Conservation (phyloP, 2,888 invertebrate species). For the Arrhopalites spinosus region DNA sequence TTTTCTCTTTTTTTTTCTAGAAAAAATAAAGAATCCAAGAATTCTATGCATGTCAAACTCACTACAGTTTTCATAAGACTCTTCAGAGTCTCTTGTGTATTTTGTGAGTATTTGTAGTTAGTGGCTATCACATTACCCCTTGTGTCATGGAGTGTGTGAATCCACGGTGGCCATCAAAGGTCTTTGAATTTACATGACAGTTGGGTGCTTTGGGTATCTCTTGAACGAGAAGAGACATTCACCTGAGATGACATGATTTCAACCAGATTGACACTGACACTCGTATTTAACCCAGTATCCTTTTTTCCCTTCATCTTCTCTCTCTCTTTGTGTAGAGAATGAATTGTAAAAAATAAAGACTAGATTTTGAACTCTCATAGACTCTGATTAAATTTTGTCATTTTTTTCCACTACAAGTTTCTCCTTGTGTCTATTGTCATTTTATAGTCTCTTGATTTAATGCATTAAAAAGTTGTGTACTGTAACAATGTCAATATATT, state of each 20-base stretch:
- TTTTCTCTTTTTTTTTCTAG: background rate
- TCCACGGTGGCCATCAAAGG: conserved; percentile 3
- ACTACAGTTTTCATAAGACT: too few relatives aligned
- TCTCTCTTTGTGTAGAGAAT: background rate
- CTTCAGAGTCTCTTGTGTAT: too few relatives aligned
- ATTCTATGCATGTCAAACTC: background rate
- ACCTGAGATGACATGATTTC: background rate
- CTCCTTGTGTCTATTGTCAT: background rate
- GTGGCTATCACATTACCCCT: background rate
- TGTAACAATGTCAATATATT: too few relatives aligned
- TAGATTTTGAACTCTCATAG: too few relatives aligned
- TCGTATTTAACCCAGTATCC: background rate
- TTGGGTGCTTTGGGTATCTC: background rate
- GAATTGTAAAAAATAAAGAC: too few relatives aligned
- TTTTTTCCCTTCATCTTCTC: background rate
- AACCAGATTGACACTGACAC: background rate
- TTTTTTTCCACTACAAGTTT: background rate
- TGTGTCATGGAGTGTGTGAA: background rate
- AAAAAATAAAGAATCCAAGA: background rate
- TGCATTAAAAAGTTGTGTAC: background rate
- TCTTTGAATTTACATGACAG: background rate
- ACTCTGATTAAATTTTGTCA: background rate
- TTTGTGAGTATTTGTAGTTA: background rate
- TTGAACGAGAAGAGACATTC: background rate
- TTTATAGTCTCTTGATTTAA: background rate